These are phyloP conservation scores for Mus spretus DNA, from an alignment of 2,797 vertebrate genomes.

Conservation along the genomic window DNA sequence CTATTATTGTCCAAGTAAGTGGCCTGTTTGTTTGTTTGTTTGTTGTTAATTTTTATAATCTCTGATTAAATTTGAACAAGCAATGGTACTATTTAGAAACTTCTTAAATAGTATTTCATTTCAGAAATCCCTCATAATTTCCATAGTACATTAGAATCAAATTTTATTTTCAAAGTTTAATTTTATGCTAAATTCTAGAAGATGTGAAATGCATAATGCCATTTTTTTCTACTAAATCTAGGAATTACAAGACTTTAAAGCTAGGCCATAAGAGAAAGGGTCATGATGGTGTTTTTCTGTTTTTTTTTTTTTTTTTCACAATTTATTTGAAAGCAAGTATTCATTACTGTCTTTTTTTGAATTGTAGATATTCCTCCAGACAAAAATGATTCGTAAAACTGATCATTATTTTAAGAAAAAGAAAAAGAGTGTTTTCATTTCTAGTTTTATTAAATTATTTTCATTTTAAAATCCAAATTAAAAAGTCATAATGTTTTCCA, in stretches of 20 bases:
- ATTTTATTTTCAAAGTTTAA: slow-evolving; percentile 50
- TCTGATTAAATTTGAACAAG: background rate
- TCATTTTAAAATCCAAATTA: slow-evolving; percentile 50
- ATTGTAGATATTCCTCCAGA: background rate
- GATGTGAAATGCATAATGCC: background rate
- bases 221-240: background rate
- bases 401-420: slow-evolving; percentile 7
- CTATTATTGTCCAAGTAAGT: background rate
- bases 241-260: slow-evolving; percentile 22
- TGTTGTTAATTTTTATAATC: background rate
- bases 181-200: slow-evolving; percentile 36
- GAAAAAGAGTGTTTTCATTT: background rate
- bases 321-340: slow-evolving; percentile 57
- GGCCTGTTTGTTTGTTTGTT: background rate
- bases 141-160: background rate
- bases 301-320: background rate
- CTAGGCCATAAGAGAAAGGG: background rate
- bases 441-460: background rate
- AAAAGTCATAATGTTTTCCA: slow-evolving; percentile 17
- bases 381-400: slow-evolving; percentile 45
- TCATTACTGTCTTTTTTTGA: background rate
- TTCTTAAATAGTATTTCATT: background rate
- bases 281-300: background rate
- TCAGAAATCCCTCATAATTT: background rate
- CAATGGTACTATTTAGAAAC: background rate